A percentile compares a stretch with the other conserved stretches of the same genome.
These are phyloP conservation scores for Pedetes capensis DNA, from an alignment of 2,113 vertebrate genomes.

Conservation along the genomic window DNA sequence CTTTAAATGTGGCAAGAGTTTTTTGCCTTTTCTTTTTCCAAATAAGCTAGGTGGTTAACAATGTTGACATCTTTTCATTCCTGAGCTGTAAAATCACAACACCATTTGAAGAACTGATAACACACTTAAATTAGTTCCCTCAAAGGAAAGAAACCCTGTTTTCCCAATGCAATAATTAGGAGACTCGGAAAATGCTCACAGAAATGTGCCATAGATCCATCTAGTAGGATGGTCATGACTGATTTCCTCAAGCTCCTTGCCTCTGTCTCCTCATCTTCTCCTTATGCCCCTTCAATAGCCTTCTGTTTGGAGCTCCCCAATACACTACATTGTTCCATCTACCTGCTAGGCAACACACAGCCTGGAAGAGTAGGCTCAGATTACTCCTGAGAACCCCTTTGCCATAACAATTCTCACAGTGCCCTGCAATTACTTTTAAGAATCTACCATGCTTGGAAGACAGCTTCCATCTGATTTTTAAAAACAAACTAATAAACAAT, in stretches of 20 bases:
- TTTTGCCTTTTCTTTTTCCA: background rate
- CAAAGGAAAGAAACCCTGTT: background rate
- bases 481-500: background rate
- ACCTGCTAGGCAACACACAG: background rate
- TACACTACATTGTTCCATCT: background rate
- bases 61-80: conserved; percentile 43
- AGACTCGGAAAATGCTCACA: background rate
- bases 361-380: background rate
- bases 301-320: background rate
- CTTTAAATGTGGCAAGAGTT: conserved; percentile 14
- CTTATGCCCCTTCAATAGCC: background rate
- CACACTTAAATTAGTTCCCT: background rate
- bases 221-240: background rate
- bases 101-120: background rate
- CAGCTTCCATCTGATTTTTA: background rate
- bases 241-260: background rate
- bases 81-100: conserved; percentile 46
- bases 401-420: background rate
- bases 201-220: background rate
- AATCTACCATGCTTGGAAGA: background rate
- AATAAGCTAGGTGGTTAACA: conserved; percentile 53
- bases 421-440: background rate
- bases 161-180: background rate
- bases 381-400: background rate
- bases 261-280: background rate